Evolutionary conservation across 2,797 vertebrate genomes (phyloP), one percentile per base, ranked within the genome.

Genomic region (Falco cherrug): DNA sequence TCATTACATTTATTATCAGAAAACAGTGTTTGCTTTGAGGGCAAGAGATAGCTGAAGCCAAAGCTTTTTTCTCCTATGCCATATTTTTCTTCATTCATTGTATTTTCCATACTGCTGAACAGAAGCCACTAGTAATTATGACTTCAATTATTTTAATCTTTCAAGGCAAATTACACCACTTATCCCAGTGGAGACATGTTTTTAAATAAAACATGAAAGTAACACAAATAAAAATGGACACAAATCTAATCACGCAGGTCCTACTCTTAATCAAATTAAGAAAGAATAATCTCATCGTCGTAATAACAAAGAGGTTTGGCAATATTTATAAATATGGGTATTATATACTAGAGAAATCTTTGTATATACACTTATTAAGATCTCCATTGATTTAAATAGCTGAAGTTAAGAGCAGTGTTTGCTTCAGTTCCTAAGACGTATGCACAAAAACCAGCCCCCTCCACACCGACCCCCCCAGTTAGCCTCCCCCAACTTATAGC

Each of bases 161-260:
- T 96, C 96, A 95, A 96, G 89, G 96, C 73, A 97, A 97, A 97
- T 97, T 95, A 97, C 74, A 95, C 68, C 92, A 89, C 83, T 97
- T 97, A 97, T 57, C 90, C 92, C 82, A 93, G 86, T 76, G 87
- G 97, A 95, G 94, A 97, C 97, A 98, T 93, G 90, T 92, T 97
- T 98, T 97, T 95, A 98, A 97, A 98, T 97, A 96, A 98, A 97
- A 97, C 94, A 97, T 95, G 90, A 96, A 97, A 97, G 93, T 93
- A 96, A 93, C 89, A 84, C 70, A 97, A 96, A 97, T 96, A 97
- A 97, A 97, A 98, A 95, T 37, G 90, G 92, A 87, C 88, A 94
- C 71, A 96, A 97, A 98, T 97, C 94, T 93, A 97, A 98, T 97
- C 91, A 97, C 87, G 95, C 93, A 77, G 89, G 82, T 95, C 94